These are phyloP conservation scores for Phenganax stokvisi DNA, from an alignment of 92 coral and sea anemone genomes.

Conservation along the genomic window DNA sequence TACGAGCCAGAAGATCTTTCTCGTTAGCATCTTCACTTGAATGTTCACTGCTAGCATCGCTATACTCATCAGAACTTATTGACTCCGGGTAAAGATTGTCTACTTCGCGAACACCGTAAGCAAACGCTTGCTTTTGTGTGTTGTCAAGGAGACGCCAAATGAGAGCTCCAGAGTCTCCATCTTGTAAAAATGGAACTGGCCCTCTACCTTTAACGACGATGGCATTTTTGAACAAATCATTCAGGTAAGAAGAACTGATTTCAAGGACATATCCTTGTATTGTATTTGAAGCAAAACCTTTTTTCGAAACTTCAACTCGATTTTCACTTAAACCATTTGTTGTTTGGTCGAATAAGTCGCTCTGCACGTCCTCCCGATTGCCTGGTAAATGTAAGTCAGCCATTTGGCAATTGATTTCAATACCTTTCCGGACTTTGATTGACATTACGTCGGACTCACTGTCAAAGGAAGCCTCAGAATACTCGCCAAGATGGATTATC, in stretches of 20 bases:
- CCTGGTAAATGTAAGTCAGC: not conserved
- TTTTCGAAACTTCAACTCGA: not conserved
- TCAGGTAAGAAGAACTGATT: not conserved
- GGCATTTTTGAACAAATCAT: not conserved
- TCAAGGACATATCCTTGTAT: not conserved
- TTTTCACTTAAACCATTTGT: not conserved
- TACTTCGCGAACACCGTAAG: slow-evolving; percentile 7
- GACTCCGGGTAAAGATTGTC: not conserved
- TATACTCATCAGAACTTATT: not conserved
- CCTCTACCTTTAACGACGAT: not conserved
- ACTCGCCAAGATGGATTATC: not conserved
- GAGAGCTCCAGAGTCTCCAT: slow-evolving; percentile 6
- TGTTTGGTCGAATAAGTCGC: not conserved
- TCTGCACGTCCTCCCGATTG: not conserved
- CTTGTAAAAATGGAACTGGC: not conserved
- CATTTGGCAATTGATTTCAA: not conserved
- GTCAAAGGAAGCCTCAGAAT: not conserved
- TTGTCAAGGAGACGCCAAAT: not conserved
- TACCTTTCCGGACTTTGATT: not conserved
- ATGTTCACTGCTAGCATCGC: not conserved
- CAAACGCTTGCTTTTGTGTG: not conserved
- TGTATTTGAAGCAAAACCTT: not conserved
- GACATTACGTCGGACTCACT: not conserved
- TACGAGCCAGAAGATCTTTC: not conserved
- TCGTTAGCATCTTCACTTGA: not conserved